Evolutionary conservation across 1,140 invertebrate genomes (phyloP).

Genomic region (Oryzaephilus surinamensis): DNA sequence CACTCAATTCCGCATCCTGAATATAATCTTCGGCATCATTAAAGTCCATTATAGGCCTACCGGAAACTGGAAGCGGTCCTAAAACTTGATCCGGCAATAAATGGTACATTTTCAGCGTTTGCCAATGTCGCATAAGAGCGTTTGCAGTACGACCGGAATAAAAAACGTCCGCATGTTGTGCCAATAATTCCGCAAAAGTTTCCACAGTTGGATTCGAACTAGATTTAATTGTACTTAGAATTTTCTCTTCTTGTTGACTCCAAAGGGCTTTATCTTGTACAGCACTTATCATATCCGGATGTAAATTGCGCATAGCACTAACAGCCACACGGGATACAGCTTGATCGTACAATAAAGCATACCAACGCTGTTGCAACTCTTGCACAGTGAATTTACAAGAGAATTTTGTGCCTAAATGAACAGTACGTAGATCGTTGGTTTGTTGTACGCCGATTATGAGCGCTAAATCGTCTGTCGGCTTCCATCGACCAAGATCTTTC

Average conservation of each 20-base stretch:
- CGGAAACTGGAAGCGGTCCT: constrained; percentile 47
- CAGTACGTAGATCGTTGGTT: constrained; percentile 76
- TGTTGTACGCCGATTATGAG: constrained; percentile 90
- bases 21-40: constrained; percentile 88
- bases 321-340: constrained; percentile 77
- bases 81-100: constrained; percentile 82
- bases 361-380: constrained; percentile 94
- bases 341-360: constrained; percentile 87
- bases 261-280: constrained; percentile 84
- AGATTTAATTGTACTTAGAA: constrained; percentile 71
- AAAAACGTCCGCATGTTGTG: constrained; percentile 74
- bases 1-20: constrained; percentile 71
- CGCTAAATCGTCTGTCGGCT: constrained; percentile 90
- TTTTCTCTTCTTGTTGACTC: constrained; percentile 79
- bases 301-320: constrained; percentile 84
- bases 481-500: constrained; percentile 90
- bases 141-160: constrained; percentile 80
- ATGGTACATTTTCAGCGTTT: constrained; percentile 86
- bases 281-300: constrained; percentile 77
- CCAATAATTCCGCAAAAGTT: constrained; percentile 78
- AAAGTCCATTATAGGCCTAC: constrained; percentile 62
- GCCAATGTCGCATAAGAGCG: constrained; percentile 80
- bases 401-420: constrained; percentile 90
- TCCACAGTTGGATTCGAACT: constrained; percentile 44
- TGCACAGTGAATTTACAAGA: constrained; percentile 89